A percentile compares a stretch with the other conserved stretches of the same genome.
Conservation (phyloP, 2,888 invertebrate genomes). For the Tolmerus cingulatus region DNA sequence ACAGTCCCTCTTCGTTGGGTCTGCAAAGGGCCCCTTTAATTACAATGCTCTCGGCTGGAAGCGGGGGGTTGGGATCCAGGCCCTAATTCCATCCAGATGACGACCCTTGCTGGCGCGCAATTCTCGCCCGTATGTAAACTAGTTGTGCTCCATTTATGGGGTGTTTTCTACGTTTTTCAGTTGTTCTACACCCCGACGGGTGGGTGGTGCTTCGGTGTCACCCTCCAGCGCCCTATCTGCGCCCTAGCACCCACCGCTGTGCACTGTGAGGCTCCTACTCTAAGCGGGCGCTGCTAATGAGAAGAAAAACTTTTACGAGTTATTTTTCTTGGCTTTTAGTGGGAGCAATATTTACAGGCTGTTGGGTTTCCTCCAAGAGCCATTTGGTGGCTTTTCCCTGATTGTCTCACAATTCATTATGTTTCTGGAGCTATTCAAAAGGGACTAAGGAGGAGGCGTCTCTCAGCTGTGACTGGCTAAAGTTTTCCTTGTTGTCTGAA, state of each 20-base stretch:
- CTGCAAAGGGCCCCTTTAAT: constrained; percentile 15
- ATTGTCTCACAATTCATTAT: constrained; percentile 38
- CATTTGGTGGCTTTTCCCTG: constrained; percentile 31
- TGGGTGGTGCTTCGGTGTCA: neutral
- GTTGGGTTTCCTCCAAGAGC: constrained; percentile 25
- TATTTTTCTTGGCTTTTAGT: constrained; percentile 38
- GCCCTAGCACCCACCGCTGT: neutral
- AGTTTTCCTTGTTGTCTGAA: constrained; percentile 12
- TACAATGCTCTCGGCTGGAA: neutral
- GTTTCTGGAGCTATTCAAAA: constrained; percentile 14
- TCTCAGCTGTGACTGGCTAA: constrained; percentile 23
- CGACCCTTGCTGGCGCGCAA: neutral
- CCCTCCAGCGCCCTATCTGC: neutral
- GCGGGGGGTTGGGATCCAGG: neutral
- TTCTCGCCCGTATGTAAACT: constrained; percentile 21
- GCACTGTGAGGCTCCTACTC: neutral
- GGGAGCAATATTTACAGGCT: constrained; percentile 34
- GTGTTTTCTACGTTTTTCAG: neutral
- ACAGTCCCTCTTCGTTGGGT: constrained; percentile 22
- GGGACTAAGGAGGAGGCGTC: neutral
- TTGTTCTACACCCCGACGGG: neutral
- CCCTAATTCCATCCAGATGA: constrained; percentile 26
- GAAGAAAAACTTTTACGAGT: constrained; percentile 39
- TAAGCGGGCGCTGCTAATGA: constrained; percentile 2
- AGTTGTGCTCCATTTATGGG: constrained; percentile 16